Percentiles rank a stretch among this genome's conserved stretches.
Evolutionary conservation across 2,888 invertebrate genomes (phyloP).

Genomic region (Hyposoter dolosus): DNA sequence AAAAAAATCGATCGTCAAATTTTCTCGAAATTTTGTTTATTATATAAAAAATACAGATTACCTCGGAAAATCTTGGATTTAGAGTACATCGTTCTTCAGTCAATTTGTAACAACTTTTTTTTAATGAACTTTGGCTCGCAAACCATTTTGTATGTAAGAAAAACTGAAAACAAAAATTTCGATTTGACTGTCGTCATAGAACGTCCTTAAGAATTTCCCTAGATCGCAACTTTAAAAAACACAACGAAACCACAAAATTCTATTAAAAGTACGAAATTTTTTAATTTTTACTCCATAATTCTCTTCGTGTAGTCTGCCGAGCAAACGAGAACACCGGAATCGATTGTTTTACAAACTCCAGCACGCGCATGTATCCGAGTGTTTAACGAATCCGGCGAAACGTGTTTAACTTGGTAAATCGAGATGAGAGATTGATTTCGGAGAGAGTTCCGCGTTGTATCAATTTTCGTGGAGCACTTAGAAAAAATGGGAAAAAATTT

Average conservation of each 20-base stretch:
- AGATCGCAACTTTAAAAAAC: not conserved
- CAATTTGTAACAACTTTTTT: too few species aligned
- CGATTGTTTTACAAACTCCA: not conserved
- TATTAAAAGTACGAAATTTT: not conserved
- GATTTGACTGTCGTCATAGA: too few species aligned
- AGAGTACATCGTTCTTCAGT: too few species aligned
- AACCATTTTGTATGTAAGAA: too few species aligned
- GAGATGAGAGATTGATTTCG: slow-evolving; percentile 27
- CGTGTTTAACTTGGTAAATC: slow-evolving; percentile 17
- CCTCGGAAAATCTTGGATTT: too few species aligned
- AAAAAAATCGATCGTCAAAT: too few species aligned
- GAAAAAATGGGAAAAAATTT: slow-evolving; percentile 54
- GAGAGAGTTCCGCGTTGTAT: slow-evolving; percentile 41
- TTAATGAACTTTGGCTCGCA: too few species aligned
- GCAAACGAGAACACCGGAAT: not conserved
- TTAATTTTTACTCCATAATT: not conserved
- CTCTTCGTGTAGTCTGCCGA: slow-evolving; percentile 13
- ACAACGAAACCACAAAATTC: not conserved
- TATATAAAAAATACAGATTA: too few species aligned
- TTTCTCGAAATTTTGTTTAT: too few species aligned
- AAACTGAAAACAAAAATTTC: too few species aligned
- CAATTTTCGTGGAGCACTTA: slow-evolving; percentile 58
- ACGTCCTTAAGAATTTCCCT: not conserved
- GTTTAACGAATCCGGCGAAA: not conserved
- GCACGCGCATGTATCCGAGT: not conserved